Conservation (phyloP, 2,113 vertebrate genomes). For the Carassius gibelio region DNA sequence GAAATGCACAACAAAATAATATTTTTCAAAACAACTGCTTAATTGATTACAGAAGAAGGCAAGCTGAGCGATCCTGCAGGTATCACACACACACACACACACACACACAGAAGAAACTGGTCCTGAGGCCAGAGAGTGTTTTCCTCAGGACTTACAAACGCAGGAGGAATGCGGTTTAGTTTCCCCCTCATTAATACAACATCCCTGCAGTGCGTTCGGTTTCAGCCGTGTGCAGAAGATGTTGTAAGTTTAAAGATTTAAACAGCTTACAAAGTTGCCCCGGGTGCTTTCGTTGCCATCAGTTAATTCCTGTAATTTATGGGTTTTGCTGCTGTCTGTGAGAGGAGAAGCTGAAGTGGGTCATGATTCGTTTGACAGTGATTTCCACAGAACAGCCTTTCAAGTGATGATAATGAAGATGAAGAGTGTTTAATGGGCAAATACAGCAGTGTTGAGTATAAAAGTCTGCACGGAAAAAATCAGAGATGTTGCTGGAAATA, state of each 20-base stretch:
- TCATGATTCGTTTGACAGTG: constrained; percentile 67
- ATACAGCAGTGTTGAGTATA: neutral
- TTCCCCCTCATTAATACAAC: constrained; percentile 94
- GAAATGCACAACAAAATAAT: neutral
- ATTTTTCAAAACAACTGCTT: constrained; percentile 16
- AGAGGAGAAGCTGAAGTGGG: constrained; percentile 86
- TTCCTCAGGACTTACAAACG: constrained; percentile 83
- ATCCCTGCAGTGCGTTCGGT: constrained; percentile 97
- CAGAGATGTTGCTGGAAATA: neutral
- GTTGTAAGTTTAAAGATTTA: constrained; percentile 99
- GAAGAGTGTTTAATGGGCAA: neutral
- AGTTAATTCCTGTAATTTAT: constrained; percentile 99
- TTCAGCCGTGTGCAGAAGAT: constrained; percentile 98
- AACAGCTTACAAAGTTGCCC: constrained; percentile 99
- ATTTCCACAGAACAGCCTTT: neutral
- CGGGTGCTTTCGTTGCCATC: constrained; percentile 81
- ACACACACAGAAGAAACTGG: constrained; percentile 27
- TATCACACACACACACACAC: neutral
- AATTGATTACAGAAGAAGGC: neutral
- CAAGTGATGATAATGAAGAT: neutral
- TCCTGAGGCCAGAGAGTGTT: constrained; percentile 73
- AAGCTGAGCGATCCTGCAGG: neutral
- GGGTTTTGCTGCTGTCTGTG: constrained; percentile 91
- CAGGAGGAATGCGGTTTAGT: constrained; percentile 77
- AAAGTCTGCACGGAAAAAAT: neutral